Base-by-base conservation (phyloP, 2,888 invertebrate species). In the Pristionchus fissidentatus region DNA sequence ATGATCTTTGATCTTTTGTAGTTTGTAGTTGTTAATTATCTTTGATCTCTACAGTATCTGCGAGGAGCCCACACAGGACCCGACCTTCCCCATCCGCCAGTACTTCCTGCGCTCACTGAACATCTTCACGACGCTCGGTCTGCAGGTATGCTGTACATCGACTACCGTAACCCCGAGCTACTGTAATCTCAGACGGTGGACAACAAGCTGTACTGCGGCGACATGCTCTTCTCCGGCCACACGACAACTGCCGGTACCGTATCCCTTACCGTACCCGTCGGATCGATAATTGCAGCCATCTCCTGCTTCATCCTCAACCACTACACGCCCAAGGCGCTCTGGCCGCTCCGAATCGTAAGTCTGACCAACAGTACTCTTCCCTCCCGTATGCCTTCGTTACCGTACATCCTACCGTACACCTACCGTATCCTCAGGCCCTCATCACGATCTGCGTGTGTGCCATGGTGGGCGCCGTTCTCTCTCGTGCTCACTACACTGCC, bases 181-280 rank as follows among this genome's bases (percentile, higher is more conserved):
- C 55, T 13, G 8, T 55, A 22, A 55, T 55, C 55, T 55, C 41
- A 70, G 79, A 41, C 55, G 26, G 19, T 26, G 29, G 70, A 70
- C 1, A 38, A 38, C 52, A 82, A 55, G 70, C 46, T 70, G 41
- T 82, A 38, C 82, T 82, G 82, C 19, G 82, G 82, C 19, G 82
- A 82, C 43, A 82, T 82, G 82, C 82, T 82, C 52, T 82, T 82
- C 52, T 70, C 70, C 10, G 82, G 80, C 4, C 80, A 81, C 80
- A 81, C 80, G 1, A 60, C 62, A 29, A 46, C 62, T n/a, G 60
- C 80, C 3, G 70, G 70, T 43, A 2, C n/a, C n/a, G n/a, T n/a
- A n/a, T n/a, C n/a, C n/a, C n/a, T n/a, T n/a, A n/a, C n/a, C 10
- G 22, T 55, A n/a, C n/a, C 4, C 10, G 8, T 15, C n/a, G 22